Evolutionary conservation across 1,140 invertebrate genomes (phyloP).

Genomic region (Vanessa atalanta): DNA sequence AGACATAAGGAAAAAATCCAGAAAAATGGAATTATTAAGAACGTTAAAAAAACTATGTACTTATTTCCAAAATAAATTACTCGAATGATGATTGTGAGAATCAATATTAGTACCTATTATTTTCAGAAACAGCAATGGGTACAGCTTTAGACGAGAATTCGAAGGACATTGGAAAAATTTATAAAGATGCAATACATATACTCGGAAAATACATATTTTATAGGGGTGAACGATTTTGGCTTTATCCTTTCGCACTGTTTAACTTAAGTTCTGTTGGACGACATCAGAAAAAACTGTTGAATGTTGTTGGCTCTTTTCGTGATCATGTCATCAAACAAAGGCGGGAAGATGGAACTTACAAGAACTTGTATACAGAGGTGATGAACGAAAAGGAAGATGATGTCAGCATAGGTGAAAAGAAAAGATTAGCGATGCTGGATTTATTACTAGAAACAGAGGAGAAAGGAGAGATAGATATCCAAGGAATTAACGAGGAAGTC

Average conservation of each 20-base stretch:
- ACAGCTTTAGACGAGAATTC: constrained; percentile 63
- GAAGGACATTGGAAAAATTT: constrained; percentile 50
- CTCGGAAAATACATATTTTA: constrained; percentile 60
- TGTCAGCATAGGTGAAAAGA: constrained; percentile 67
- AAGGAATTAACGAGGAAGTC: constrained; percentile 85
- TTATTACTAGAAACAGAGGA: constrained; percentile 84
- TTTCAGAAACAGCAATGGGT: constrained; percentile 75
- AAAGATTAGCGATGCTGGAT: constrained; percentile 89
- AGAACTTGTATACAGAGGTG: constrained; percentile 3
- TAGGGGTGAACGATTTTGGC: constrained; percentile 62
- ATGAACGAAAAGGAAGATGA: constrained; percentile 40
- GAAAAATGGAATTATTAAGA: no score
- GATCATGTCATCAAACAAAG: constrained; percentile 31
- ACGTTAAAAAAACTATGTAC: no score
- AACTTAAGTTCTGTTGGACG: constrained; percentile 40
- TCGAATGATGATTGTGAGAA: not conserved
- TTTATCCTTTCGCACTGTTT: constrained; percentile 55
- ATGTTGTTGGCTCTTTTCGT: constrained; percentile 33
- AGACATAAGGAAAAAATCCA: no score
- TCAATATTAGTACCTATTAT: constrained; percentile 15
- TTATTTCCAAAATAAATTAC: no score
- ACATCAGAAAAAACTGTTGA: constrained; percentile 35
- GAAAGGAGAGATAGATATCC: constrained; percentile 78
- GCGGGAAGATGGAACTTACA: constrained; percentile 16
- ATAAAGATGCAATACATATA: constrained; percentile 66